Evolutionary conservation across 1,140 invertebrate genomes (phyloP), one percentile per base, ranked within the genome.

Genomic region (Scaptomyza graminum): DNA sequence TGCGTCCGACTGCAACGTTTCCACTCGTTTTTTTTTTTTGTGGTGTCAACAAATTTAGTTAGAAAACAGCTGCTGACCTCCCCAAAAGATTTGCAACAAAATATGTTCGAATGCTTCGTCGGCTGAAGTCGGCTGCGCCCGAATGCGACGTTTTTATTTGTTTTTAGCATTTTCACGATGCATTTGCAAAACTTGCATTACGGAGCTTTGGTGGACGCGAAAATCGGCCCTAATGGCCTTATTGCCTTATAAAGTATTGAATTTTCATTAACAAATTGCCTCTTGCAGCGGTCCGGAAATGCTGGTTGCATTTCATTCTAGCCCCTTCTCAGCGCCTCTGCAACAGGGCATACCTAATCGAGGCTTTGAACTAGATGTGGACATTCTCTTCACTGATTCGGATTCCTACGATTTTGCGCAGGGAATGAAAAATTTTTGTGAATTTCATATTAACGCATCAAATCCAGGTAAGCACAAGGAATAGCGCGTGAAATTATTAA

Each of bases 301-400:
- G 95, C 92, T 97, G n/a, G 95, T 97, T 0, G 96, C 96, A 16
- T 97, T 97, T 80, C 95, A 96, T 91, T 97, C 95, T 43, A 96
- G 95, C 16, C 94, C 94, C 0, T 94, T 95, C 83, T 95, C 95
- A 47, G 95, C 96, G 51, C 95, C 96, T 1, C 92, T 96, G 13
- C 94, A 94, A 50, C 92, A 93, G 12, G 93, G 93, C 0, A 95
- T 95, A 0, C 94, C 95, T 0, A 92, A 96, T 43, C 92, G 95
- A 0, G 95, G 95, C 50, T 95, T 97, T 68, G 96, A 97, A 79
- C 93, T 98, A 6, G 96, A 97, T 79, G 95, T 97, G 7, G 95
- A 96, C 74, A 95, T 97, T n/a, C 93, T 97, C 7, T 97, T 97
- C 79, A 95, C 96, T 0, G 96, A 97, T 83, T 97, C 96, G 0